phyloP scores from a whole-genome alignment of 2,113 vertebrate genomes.

The Cyanoderma ruficeps region DNA sequence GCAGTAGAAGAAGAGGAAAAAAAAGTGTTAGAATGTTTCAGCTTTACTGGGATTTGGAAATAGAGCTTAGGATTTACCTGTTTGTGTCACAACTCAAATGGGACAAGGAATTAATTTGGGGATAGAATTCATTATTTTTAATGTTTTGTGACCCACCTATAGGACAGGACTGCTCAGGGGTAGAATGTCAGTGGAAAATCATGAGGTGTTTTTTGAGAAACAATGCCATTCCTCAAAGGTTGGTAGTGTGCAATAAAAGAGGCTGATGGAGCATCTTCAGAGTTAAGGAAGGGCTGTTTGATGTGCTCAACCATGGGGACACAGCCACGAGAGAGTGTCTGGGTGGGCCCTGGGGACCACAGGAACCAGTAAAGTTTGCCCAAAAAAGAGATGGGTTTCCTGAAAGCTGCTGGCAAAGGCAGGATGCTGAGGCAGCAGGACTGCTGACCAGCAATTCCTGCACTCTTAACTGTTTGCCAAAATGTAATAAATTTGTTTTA shows the following conservation, averaged over 20 bases:
- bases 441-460: slow-evolving; percentile 36
- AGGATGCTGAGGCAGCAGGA: background rate
- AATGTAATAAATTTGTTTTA: background rate
- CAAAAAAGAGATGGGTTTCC: background rate
- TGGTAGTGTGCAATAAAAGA: background rate
- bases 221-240: background rate
- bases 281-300: background rate
- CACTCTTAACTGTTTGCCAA: background rate
- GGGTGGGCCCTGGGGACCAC: background rate
- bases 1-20: background rate
- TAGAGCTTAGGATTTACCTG: background rate
- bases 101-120: background rate
- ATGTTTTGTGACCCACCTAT: background rate
- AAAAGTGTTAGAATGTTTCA: slow-evolving; percentile 47
- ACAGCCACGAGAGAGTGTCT: background rate
- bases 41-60: slow-evolving; percentile 19
- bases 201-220: background rate
- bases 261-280: background rate
- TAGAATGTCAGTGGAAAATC: background rate
- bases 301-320: background rate
- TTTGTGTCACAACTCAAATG: background rate
- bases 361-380: background rate
- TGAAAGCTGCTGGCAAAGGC: background rate
- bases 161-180: background rate
- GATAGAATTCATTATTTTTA: background rate